These are phyloP conservation scores for Sciurus carolinensis DNA, from an alignment of 2,797 vertebrate species.

Conservation along the genomic window DNA sequence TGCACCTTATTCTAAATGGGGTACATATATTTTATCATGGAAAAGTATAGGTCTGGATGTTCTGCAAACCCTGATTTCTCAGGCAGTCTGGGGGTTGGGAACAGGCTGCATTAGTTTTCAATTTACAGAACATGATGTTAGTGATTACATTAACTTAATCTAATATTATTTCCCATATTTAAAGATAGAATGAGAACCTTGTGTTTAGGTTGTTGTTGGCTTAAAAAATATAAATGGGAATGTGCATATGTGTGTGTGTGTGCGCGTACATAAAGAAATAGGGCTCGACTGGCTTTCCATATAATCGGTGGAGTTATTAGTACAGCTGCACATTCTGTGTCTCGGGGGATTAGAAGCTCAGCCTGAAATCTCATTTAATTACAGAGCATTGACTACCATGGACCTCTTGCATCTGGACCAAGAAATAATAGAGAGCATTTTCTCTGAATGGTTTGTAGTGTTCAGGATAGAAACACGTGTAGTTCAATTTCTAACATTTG, in stretches of 20 bases:
- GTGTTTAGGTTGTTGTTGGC: conserved; percentile 83
- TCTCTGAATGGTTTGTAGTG: conserved; percentile 77
- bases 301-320: conserved; percentile 80
- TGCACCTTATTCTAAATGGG: conserved; percentile 89
- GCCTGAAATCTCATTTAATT: conserved; percentile 86
- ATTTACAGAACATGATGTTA: conserved; percentile 83
- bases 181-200: conserved; percentile 86
- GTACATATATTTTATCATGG: conserved; percentile 86
- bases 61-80: conserved; percentile 85
- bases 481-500: conserved; percentile 78
- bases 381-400: conserved; percentile 80
- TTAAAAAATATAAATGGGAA: conserved; percentile 77
- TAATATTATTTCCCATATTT: conserved; percentile 81
- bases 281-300: conserved; percentile 73
- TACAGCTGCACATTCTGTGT: conserved; percentile 85
- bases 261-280: conserved; percentile 71
- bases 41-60: conserved; percentile 80
- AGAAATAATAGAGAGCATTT: conserved; percentile 76
- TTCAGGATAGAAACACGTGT: conserved; percentile 77
- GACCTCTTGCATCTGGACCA: conserved; percentile 81
- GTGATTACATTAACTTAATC: conserved; percentile 86
- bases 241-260: conserved; percentile 54
- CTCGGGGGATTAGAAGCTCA: conserved; percentile 84
- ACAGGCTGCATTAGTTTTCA: conserved; percentile 85
- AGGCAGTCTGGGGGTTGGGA: conserved; percentile 78